phyloP scores from a whole-genome alignment of 2,797 vertebrate species.

The Clarias pachynema region DNA sequence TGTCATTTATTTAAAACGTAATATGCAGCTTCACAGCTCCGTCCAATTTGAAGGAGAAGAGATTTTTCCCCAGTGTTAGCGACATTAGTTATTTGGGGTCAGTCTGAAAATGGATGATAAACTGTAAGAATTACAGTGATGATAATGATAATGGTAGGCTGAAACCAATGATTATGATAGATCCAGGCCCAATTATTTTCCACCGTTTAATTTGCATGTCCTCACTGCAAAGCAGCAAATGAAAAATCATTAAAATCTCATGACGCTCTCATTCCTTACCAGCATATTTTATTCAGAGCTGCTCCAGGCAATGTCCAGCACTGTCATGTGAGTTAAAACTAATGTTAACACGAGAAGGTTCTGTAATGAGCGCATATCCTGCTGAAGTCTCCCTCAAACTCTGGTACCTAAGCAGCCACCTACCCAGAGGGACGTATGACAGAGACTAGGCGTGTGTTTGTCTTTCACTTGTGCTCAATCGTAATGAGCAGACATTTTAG shows the following conservation, averaged over 20 bases:
- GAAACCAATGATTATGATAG: slow-evolving; percentile 59
- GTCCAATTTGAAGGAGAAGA: slow-evolving; percentile 17
- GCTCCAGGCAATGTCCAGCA: slow-evolving; percentile 58
- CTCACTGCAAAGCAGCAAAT: slow-evolving; percentile 46
- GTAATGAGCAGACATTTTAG: slow-evolving; percentile 72
- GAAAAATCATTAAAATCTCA: slow-evolving; percentile 51
- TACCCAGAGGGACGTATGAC: slow-evolving; percentile 58
- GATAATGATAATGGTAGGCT: slow-evolving; percentile 45
- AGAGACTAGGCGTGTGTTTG: slow-evolving; percentile 72
- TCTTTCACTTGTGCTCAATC: slow-evolving; percentile 62
- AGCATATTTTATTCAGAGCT: slow-evolving; percentile 55
- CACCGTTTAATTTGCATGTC: slow-evolving; percentile 39
- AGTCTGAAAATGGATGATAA: slow-evolving; percentile 43
- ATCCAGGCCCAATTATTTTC: slow-evolving; percentile 54
- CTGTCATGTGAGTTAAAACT: slow-evolving; percentile 60
- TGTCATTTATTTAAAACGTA: slow-evolving; percentile 40
- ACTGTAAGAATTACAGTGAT: slow-evolving; percentile 39
- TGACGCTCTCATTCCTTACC: slow-evolving; percentile 52
- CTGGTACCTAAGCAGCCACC: slow-evolving; percentile 35
- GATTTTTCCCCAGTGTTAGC: slow-evolving; percentile 29
- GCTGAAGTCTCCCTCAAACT: slow-evolving; percentile 65
- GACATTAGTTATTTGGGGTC: slow-evolving; percentile 39
- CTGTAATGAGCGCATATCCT: slow-evolving; percentile 71
- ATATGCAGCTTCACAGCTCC: slow-evolving; percentile 27
- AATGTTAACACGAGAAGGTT: slow-evolving; percentile 69